Evolutionary conservation across 2,888 invertebrate genomes (phyloP).

Genomic region (Apomyelois bistriatella): DNA sequence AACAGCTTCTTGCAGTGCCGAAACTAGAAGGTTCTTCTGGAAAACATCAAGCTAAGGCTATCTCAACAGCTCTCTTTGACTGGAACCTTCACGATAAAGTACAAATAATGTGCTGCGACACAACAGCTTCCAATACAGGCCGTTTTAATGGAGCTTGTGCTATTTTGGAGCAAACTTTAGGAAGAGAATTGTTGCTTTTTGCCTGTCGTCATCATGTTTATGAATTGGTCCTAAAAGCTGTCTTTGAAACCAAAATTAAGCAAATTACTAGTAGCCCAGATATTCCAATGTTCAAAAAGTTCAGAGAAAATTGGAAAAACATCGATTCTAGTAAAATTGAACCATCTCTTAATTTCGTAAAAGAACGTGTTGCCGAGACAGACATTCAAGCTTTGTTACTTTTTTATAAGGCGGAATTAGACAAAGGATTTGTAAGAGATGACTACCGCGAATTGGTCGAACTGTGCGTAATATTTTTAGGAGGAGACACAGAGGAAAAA

Average conservation of each 20-base stretch:
- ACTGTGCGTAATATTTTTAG: constrained; percentile 10
- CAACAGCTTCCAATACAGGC: constrained; percentile 19
- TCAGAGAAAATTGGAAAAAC: constrained; percentile 15
- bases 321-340: not conserved
- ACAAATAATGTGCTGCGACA: constrained; percentile 21
- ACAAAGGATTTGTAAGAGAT: constrained; percentile 5
- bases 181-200: not conserved
- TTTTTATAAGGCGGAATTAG: constrained; percentile 6
- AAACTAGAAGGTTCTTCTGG: constrained; percentile 17
- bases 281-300: constrained; percentile 17
- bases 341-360: not conserved
- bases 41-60: constrained; percentile 16
- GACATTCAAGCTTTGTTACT: not conserved
- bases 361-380: not conserved
- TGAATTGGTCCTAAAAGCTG: not conserved
- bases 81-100: constrained; percentile 22
- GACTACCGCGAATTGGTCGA: constrained; percentile 15
- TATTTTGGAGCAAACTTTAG: not conserved
- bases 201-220: constrained; percentile 1
- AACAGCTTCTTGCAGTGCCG: constrained; percentile 24
- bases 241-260: constrained; percentile 11
- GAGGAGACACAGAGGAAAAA: constrained; percentile 17
- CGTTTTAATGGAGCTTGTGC: constrained; percentile 9
- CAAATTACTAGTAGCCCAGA: constrained; percentile 13
- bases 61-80: constrained; percentile 18